Evolutionary conservation across 2,113 vertebrate species (phyloP), one percentile per base, ranked within the genome.

Genomic region (Sebastes fasciatus): DNA sequence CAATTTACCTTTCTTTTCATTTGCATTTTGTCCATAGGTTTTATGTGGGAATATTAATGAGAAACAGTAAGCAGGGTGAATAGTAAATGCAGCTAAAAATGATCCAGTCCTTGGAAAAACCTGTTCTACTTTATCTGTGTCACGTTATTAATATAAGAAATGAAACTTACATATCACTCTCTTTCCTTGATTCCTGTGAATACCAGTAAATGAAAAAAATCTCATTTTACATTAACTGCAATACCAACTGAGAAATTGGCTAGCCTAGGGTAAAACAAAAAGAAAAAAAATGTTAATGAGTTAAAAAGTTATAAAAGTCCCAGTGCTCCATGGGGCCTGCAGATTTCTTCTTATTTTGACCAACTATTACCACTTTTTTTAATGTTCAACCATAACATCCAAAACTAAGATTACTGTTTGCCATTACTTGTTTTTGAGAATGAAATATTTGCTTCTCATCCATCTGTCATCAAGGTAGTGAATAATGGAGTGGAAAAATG

Each of bases 11-110:
- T 61, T 2, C 14, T 17, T 61, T 78, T 49, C 21, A 49, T 79
- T 58, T 42, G 19, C 43, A 70, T 74, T 43, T 78, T n/a, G 0
- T 23, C 23, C 26, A n/a, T 11, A 23, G 11, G 12, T 34, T 40
- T 77, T 40, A 13, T 66, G 9, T 58, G 66, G 6, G 65, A 86
- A 68, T 49, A 70, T 62, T 49, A 71, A 52, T 43, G 42, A 68
- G 64, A 51, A 77, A 51, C n/a, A 17, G 17, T 21, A 8, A 61
- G 55, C 21, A 43, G 2, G n/a, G 9, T 51, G 45, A 72, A 60
- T 17, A 46, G 5, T 52, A 17, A 72, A 48, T 62, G 8, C n/a
- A 46, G 14, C 49, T 21, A 5, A 51, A 49, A n/a, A 43, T 19
- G 13, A 51, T 42, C 16, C 7, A 40, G 6, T 65, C 48, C 6